These are phyloP conservation scores for Hippocampus barbouri DNA, from an alignment of 2,113 vertebrate genomes.

Conservation along the genomic window DNA sequence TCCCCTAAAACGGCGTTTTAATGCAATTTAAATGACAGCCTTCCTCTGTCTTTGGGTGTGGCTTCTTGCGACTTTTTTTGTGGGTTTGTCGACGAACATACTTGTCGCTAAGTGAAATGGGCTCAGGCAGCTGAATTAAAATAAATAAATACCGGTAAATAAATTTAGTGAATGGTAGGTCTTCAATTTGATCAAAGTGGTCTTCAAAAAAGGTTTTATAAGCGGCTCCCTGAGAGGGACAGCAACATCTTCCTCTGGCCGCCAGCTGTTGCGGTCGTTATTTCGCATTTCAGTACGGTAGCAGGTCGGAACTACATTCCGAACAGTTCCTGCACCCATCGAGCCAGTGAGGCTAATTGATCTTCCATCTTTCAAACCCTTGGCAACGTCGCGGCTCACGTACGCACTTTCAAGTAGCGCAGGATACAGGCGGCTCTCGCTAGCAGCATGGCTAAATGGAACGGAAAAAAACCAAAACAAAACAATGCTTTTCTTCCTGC, in stretches of 20 bases:
- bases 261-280: not conserved
- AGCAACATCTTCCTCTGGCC: conserved; percentile 7
- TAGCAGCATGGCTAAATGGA: conserved; percentile 38
- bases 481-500: conserved; percentile 41
- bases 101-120: not conserved
- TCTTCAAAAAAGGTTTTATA: not conserved
- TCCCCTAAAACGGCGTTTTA: not conserved
- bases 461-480: conserved; percentile 22
- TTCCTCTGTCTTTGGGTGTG: not conserved
- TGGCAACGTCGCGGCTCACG: conserved; percentile 36
- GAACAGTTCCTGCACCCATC: conserved; percentile 31
- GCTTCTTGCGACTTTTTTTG: not conserved
- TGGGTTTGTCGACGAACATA: not conserved
- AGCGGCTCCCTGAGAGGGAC: not conserved
- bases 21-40: not conserved
- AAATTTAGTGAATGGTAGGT: not conserved
- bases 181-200: not conserved
- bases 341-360: conserved; percentile 44
- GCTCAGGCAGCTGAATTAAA: not conserved
- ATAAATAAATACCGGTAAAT: too few relatives aligned
- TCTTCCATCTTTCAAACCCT: conserved; percentile 56
- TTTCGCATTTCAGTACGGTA: not conserved
- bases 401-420: conserved; percentile 25
- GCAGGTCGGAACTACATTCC: conserved; percentile 24
- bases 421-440: conserved; percentile 47